Percentiles rank a stretch among this genome's conserved stretches.
Evolutionary conservation across 2,113 vertebrate species (phyloP).

Genomic region (Prolemur simus): DNA sequence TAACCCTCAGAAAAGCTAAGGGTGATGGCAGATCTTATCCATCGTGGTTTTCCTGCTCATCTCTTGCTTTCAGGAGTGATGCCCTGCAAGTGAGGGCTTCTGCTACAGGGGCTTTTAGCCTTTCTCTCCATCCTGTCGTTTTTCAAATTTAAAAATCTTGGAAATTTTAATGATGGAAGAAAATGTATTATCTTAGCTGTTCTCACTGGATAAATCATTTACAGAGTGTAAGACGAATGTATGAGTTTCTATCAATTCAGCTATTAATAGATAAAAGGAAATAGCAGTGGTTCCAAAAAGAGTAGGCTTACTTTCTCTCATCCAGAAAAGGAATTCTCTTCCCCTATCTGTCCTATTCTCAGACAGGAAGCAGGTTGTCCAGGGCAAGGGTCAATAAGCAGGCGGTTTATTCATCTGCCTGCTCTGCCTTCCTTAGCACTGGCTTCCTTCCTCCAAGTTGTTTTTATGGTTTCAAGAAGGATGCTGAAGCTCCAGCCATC

Average conservation of each 20-base stretch:
- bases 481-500: background rate
- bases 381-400: background rate
- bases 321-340: background rate
- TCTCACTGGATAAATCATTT: background rate
- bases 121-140: background rate
- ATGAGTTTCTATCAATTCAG: background rate
- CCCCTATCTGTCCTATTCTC: background rate
- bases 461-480: background rate
- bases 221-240: background rate
- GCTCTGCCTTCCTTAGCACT: background rate
- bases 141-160: background rate
- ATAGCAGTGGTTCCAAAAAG: background rate
- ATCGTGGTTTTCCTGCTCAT: background rate
- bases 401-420: background rate
- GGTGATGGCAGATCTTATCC: background rate
- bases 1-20: background rate
- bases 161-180: background rate
- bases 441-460: background rate
- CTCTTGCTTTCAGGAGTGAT: background rate
- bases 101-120: background rate
- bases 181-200: background rate
- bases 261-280: background rate
- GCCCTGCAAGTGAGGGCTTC: background rate
- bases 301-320: background rate
- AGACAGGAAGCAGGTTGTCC: background rate